These are phyloP conservation scores for Acanthurus lineatus DNA, from an alignment of 2,797 vertebrate genomes.

Conservation along the genomic window DNA sequence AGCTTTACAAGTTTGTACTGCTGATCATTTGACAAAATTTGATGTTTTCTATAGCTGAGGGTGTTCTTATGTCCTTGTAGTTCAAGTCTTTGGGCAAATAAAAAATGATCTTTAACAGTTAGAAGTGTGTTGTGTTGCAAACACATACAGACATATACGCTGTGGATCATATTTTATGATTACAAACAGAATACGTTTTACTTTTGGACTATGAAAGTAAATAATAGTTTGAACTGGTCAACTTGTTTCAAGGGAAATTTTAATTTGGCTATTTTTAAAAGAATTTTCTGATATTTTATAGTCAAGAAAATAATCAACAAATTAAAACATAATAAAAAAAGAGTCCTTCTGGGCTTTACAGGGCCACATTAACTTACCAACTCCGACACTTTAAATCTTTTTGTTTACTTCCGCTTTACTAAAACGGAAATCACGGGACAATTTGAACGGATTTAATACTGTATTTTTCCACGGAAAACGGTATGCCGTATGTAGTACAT, in stretches of 20 bases:
- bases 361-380: too few species aligned
- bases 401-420: too few species aligned
- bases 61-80: slow-evolving; percentile 89
- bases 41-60: slow-evolving; percentile 91
- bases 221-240: background rate
- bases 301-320: too few species aligned
- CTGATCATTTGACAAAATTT: slow-evolving; percentile 87
- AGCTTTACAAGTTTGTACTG: slow-evolving; percentile 90
- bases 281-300: background rate
- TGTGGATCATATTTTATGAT: background rate
- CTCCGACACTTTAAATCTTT: too few species aligned
- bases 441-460: too few species aligned
- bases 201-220: background rate
- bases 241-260: too few species aligned
- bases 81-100: slow-evolving; percentile 90
- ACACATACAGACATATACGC: background rate
- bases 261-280: background rate
- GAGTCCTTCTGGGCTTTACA: too few species aligned
- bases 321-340: too few species aligned
- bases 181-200: background rate
- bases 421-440: too few species aligned
- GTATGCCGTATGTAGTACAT: too few species aligned
- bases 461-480: too few species aligned
- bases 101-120: slow-evolving; percentile 81
- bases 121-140: slow-evolving; percentile 17